Evolutionary conservation across 1,140 invertebrate genomes (phyloP).

Genomic region (Drosophila nigrodunni): DNA sequence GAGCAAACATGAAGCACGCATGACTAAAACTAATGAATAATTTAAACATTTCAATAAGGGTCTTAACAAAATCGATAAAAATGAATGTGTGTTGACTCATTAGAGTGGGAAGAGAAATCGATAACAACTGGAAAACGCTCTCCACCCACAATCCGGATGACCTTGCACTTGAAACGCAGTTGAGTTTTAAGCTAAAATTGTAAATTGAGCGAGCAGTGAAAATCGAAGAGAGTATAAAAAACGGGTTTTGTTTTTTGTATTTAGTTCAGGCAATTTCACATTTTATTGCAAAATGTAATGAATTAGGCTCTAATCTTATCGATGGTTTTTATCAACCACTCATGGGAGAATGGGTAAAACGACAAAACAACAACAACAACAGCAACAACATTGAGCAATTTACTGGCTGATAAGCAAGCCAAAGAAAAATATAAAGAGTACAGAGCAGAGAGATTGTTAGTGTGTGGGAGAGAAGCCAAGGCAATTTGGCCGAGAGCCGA

Average conservation of each 20-base stretch:
- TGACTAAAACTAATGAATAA: constrained; percentile 54
- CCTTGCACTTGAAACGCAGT: constrained; percentile 46
- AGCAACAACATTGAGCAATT: constrained; percentile 46
- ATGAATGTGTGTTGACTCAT: constrained; percentile 56
- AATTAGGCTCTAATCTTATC: constrained; percentile 65
- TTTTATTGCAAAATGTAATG: constrained; percentile 62
- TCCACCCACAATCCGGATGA: constrained; percentile 18
- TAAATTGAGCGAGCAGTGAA: neutral
- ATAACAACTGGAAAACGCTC: constrained; percentile 48
- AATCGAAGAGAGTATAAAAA: neutral
- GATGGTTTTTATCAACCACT: constrained; percentile 48
- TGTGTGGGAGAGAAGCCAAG: constrained; percentile 21
- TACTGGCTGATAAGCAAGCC: constrained; percentile 58
- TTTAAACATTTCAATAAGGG: constrained; percentile 52
- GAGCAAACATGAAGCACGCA: neutral
- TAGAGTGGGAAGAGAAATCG: constrained; percentile 59
- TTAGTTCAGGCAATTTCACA: constrained; percentile 23
- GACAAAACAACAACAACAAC: constrained; percentile 7
- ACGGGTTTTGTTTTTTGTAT: neutral
- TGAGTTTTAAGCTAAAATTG: neutral
- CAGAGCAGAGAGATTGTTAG: constrained; percentile 5
- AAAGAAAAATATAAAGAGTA: constrained; percentile 31
- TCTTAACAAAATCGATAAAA: constrained; percentile 71
- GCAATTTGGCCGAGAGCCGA: constrained; percentile 53
- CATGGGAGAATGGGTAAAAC: no score